Evolutionary conservation across 2,888 invertebrate genomes (phyloP).

Genomic region (Tuta absoluta): DNA sequence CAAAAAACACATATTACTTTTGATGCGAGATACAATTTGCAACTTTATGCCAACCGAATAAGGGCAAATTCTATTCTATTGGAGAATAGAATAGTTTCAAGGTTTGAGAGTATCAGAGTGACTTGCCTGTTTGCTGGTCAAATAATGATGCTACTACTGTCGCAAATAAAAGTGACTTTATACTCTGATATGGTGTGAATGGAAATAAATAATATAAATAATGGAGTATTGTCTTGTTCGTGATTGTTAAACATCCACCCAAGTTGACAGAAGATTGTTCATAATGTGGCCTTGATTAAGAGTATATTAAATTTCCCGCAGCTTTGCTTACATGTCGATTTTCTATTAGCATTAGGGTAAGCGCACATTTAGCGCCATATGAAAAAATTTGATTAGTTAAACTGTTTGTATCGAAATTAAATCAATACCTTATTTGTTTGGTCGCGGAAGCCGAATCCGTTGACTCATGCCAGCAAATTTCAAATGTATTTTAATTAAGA

Average conservation of each 20-base stretch:
- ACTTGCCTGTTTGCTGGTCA: constrained; percentile 5
- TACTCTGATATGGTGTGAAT: not conserved
- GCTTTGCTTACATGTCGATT: too few relatives aligned
- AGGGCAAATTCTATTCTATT: not conserved
- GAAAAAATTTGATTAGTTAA: too few relatives aligned
- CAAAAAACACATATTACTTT: not conserved
- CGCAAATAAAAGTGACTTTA: not conserved
- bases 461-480: too few relatives aligned
- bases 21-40: not conserved
- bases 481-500: too few relatives aligned
- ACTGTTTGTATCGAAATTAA: too few relatives aligned
- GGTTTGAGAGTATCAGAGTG: not conserved
- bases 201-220: constrained; percentile 11
- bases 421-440: too few relatives aligned
- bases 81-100: not conserved
- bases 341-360: too few relatives aligned
- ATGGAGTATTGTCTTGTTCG: not conserved
- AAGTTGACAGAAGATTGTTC: not conserved
- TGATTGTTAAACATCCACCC: constrained; percentile 4
- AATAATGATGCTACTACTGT: constrained; percentile 5
- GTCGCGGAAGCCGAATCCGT: too few relatives aligned
- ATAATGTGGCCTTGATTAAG: not conserved
- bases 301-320: too few relatives aligned
- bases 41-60: not conserved
- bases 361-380: too few relatives aligned